These are phyloP conservation scores for Setipinna tenuifilis DNA, from an alignment of 2,797 vertebrate genomes.

Conservation along the genomic window DNA sequence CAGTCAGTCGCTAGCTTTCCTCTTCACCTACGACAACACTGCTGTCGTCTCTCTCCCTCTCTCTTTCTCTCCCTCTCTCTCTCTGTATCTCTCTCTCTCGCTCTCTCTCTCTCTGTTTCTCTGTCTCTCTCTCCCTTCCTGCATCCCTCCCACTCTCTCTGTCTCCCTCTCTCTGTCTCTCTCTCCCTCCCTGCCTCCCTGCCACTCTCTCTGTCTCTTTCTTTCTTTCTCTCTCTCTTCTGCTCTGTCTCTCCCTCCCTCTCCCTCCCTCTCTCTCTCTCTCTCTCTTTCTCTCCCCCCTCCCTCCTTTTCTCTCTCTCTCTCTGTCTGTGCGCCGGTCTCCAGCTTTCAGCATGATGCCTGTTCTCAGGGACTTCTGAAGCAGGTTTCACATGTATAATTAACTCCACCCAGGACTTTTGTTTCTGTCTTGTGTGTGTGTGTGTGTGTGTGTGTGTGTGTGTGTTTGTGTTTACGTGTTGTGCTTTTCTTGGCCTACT, in stretches of 20 bases:
- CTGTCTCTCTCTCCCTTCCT: not conserved
- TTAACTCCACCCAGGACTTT: slow-evolving; percentile 2
- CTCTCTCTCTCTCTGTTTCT: not conserved
- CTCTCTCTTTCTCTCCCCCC: not conserved
- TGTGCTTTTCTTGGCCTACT: slow-evolving; percentile 6
- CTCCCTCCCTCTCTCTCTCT: no score
- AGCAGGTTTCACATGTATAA: slow-evolving; percentile 17
- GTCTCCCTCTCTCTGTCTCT: not conserved
- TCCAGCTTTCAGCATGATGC: not conserved
- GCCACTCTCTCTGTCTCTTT: not conserved
- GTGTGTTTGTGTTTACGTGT: not conserved
- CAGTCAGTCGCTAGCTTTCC: not conserved
- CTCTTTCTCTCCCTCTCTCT: not conserved
- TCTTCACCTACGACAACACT: not conserved
- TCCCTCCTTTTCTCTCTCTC: not conserved
- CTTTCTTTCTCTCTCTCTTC: no score
- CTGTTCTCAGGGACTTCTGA: not conserved
- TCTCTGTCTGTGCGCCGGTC: not conserved
- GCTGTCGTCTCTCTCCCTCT: not conserved
- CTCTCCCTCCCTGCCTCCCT: not conserved
- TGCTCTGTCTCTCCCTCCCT: no score
- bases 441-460: not conserved
- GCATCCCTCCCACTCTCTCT: not conserved
- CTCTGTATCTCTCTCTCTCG: not conserved
- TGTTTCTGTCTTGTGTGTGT: not conserved